Base-by-base conservation (phyloP, 1,140 invertebrate species). In the Brachionus calyciflorus region DNA sequence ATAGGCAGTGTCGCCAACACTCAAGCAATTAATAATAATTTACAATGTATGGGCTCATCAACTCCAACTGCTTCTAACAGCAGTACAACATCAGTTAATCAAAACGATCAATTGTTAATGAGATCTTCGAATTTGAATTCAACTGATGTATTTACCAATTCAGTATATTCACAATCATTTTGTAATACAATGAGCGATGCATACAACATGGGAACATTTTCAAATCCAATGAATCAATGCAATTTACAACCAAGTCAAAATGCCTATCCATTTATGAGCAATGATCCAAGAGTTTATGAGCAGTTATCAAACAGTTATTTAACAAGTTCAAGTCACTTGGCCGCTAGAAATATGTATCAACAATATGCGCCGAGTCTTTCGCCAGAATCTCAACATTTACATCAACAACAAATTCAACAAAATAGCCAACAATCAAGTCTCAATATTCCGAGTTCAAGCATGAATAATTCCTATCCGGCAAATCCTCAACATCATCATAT, bases 21-120 rank as follows among this genome's bases (percentile, higher is more conserved):
- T 17, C 9, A 21, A 30, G 17, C 21, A 12, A 30, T 37, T 6
- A 51, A 55, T 24, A 51, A 21, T 17, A 24, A 44, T 21, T 9
- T 24, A 10, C 69, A 73, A 53, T 70, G 65, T 26, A 73, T 73
- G 46, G 12, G 24, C 65, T 26, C 46, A 14, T 12, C 30, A 21
- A 69, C 41, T 28, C 65, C 41, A 37, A 37, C 33, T 2, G 37
- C 9, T 17, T 21, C 69, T 14, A 40, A 10, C 46, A 7, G 17
- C 6, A 65, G 40, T 24, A 14, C 69, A 28, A 24, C 19, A 9
- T 44, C 60, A 9, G 17, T 7, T 9, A 10, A 24, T 46, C 46
- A 40, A 73, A 53, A 46, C 69, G 69, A 73, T 19, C 69, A 73
- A 21, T 33, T 73, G n/a, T 46, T 51, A 17, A 73, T 73, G 69